Evolutionary conservation across 2,797 vertebrate species (phyloP).

Genomic region (Pyrocephalus nanus): DNA sequence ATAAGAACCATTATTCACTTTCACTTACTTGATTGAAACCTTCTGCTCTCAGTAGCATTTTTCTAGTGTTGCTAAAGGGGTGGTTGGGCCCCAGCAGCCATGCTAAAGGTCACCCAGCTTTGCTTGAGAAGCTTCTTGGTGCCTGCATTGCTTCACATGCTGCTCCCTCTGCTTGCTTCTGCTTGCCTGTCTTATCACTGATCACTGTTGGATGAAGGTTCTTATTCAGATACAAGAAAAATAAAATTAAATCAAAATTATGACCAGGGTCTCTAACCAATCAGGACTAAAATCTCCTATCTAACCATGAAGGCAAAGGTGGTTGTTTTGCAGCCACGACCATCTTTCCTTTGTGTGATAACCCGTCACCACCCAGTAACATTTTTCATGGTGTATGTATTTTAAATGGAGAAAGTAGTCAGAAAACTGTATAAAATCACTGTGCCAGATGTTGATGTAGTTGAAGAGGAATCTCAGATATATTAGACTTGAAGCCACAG

Average conservation of each 20-base stretch:
- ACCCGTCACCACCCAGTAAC: background rate
- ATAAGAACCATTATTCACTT: background rate
- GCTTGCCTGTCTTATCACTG: background rate
- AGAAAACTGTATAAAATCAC: background rate
- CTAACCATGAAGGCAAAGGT: background rate
- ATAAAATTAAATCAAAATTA: background rate
- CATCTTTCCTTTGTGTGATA: background rate
- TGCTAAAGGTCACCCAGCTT: background rate
- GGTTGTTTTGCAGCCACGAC: background rate
- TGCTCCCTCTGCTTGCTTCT: background rate
- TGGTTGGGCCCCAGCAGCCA: background rate
- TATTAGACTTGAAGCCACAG: conserved; percentile 16
- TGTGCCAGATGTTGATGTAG: conserved; percentile 13
- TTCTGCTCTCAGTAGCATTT: background rate
- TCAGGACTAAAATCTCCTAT: background rate
- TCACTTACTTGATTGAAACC: background rate
- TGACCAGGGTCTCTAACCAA: background rate
- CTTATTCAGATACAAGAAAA: background rate
- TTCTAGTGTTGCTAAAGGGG: background rate
- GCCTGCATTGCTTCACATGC: background rate
- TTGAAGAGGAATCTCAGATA: conserved; percentile 31
- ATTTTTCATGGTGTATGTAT: background rate
- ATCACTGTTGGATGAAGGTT: background rate
- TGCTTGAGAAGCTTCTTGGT: background rate
- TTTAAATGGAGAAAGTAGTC: background rate